phyloP scores from a whole-genome alignment of 2,113 vertebrate species.

The Arizona elegans region DNA sequence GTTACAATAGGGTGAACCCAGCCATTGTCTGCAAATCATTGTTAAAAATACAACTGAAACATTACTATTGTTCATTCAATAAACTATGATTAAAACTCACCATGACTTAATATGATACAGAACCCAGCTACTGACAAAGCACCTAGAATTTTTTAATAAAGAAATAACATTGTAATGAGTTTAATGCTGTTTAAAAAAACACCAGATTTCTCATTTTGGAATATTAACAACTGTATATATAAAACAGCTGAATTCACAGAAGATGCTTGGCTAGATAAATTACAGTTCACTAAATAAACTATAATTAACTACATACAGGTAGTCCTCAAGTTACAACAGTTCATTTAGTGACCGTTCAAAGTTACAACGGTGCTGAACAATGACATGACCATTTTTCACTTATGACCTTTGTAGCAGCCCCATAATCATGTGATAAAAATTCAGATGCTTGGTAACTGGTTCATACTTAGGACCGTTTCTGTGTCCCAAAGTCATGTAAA shows the following conservation, averaged over 20 bases:
- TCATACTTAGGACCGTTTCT: no score
- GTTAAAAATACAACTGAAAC: neutral
- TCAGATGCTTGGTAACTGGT: no score
- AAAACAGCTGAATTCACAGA: neutral
- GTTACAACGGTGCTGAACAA: no score
- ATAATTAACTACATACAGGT: neutral
- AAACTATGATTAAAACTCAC: neutral
- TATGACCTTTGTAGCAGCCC: no score
- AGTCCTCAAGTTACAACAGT: no score
- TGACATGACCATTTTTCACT: no score
- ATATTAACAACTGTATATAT: neutral
- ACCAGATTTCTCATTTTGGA: neutral
- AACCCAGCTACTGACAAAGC: conserved; percentile 9
- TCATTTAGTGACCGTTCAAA: no score
- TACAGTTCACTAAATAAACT: neutral
- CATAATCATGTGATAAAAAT: no score
- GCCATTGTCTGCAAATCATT: neutral
- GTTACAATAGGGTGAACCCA: neutral
- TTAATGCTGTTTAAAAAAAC: conserved; percentile 15
- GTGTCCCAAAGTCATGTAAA: no score
- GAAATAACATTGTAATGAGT: neutral
- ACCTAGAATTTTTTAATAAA: neutral
- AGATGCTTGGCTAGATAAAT: neutral
- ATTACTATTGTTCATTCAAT: neutral
- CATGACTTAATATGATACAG: neutral